These are phyloP conservation scores for Sinella curviseta DNA, from an alignment of 1,140 invertebrate genomes.

Conservation along the genomic window DNA sequence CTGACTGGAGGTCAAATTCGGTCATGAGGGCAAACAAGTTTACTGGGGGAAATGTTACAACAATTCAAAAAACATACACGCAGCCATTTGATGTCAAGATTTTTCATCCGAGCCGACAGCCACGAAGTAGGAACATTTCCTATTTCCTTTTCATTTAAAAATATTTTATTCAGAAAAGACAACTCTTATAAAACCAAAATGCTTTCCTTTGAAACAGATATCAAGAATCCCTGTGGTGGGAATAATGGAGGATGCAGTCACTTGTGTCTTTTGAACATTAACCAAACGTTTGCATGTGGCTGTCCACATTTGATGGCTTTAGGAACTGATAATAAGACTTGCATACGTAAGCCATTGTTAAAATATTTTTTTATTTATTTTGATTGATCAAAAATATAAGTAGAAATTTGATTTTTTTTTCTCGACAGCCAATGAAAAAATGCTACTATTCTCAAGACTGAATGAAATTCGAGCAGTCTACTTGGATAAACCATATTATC, in stretches of 20 bases:
- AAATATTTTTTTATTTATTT: slow-evolving; percentile 8
- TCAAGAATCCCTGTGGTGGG: slow-evolving; percentile 60
- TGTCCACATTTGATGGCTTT: slow-evolving; percentile 79
- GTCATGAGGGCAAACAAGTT: slow-evolving; percentile 68
- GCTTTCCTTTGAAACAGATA: slow-evolving; percentile 53
- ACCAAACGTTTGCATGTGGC: slow-evolving; percentile 65
- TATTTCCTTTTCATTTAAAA: slow-evolving; percentile 15
- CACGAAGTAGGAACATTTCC: slow-evolving; percentile 55
- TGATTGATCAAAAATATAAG: slow-evolving; percentile 8
- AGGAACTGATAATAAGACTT: slow-evolving; percentile 62
- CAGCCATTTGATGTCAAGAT: slow-evolving; percentile 70
- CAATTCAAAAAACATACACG: slow-evolving; percentile 63
- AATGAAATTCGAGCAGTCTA: slow-evolving; percentile 83
- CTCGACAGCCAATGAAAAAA: slow-evolving; percentile 68
- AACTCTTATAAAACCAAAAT: slow-evolving; percentile 27
- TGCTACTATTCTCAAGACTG: slow-evolving; percentile 70
- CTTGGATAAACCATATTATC: slow-evolving; percentile 69
- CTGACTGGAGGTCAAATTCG: slow-evolving; percentile 68
- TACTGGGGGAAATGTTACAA: slow-evolving; percentile 62
- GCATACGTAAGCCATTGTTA: slow-evolving; percentile 62
- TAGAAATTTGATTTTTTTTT: slow-evolving; percentile 25
- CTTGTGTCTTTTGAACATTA: slow-evolving; percentile 65
- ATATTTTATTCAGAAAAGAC: slow-evolving; percentile 10
- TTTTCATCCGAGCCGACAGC: slow-evolving; percentile 65
- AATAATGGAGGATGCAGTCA: slow-evolving; percentile 67